Conservation (phyloP, 30 jellyfish, hydroid and myxozoan genomes). For the Pelagia noctiluca region DNA sequence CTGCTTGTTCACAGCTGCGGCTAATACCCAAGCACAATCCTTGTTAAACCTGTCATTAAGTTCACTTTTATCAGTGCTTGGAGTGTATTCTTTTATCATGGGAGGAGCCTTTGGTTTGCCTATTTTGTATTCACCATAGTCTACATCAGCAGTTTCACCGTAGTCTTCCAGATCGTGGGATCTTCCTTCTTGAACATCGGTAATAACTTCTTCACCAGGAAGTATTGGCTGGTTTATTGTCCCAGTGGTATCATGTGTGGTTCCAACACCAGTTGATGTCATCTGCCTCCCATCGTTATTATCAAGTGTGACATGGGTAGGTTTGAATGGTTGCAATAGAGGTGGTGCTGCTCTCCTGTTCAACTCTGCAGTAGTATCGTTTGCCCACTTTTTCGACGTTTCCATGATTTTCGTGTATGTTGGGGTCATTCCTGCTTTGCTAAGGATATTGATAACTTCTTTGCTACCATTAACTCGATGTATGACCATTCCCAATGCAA, state of each 20-base stretch:
- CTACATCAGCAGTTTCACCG: slow-evolving; percentile 20
- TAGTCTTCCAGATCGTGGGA: slow-evolving; percentile 7
- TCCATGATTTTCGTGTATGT: slow-evolving; percentile 12
- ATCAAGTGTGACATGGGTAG: slow-evolving; percentile 22
- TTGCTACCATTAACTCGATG: slow-evolving; percentile 35
- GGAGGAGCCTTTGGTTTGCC: slow-evolving; percentile 39
- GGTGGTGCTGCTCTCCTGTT: slow-evolving; percentile 22
- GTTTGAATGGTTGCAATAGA: slow-evolving; percentile 24
- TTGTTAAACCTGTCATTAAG: slow-evolving; percentile 13
- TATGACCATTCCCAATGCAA: slow-evolving; percentile 19
- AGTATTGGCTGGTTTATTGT: slow-evolving; percentile 16
- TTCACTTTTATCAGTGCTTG: slow-evolving; percentile 33
- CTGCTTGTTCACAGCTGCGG: slow-evolving; percentile 29
- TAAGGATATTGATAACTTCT: slow-evolving; percentile 12
- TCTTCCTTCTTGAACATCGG: slow-evolving; percentile 12
- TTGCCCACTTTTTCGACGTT: slow-evolving; percentile 23
- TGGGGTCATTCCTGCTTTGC: no score
- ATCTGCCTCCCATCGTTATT: slow-evolving; percentile 27
- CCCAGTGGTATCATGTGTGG: slow-evolving; percentile 26
- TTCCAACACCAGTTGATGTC: slow-evolving; percentile 16
- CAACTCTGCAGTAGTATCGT: slow-evolving; percentile 21
- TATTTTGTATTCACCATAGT: slow-evolving; percentile 26
- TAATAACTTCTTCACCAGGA: slow-evolving; percentile 4
- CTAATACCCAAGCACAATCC: slow-evolving; percentile 19
- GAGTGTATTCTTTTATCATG: slow-evolving; percentile 24